Conservation (phyloP, 1,140 invertebrate species). For the Cydia fagiglandana region DNA sequence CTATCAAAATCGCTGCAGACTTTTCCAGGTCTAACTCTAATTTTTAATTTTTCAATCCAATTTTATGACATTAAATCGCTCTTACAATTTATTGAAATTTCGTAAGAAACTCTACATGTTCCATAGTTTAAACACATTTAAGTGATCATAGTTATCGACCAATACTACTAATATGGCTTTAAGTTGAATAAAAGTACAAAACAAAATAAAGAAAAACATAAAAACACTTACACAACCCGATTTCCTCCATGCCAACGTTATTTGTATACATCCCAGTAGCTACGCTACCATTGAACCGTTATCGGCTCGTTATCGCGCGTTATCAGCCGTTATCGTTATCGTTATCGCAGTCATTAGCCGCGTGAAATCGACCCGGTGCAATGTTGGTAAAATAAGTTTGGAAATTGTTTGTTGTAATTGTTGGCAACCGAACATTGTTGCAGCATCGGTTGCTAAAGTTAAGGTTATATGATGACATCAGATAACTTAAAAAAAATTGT, state of each 20-base stretch:
- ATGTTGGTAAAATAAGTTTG: constrained; percentile 23
- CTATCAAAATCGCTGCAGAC: too few species aligned
- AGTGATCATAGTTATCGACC: too few species aligned
- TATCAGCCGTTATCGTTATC: constrained; percentile 32
- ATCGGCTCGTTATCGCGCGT: constrained; percentile 46
- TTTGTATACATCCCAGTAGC: constrained; percentile 12
- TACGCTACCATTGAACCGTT: constrained; percentile 38
- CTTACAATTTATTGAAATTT: too few species aligned
- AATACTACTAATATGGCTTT: background rate
- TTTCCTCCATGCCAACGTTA: background rate
- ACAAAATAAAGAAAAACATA: background rate
- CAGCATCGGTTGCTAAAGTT: background rate
- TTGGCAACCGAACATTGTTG: constrained; percentile 16
- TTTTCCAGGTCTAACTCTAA: too few species aligned
- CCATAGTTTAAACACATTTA: too few species aligned
- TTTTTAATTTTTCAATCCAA: too few species aligned
- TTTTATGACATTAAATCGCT: too few species aligned
- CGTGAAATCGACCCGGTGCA: constrained; percentile 46
- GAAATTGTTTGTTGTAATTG: constrained; percentile 10
- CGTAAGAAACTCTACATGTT: too few species aligned
- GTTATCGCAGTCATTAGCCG: constrained; percentile 53
- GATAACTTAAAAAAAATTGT: too few species aligned
- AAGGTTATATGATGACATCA: background rate
- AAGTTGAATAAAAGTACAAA: background rate
- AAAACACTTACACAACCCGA: background rate